Conservation (phyloP, 2,113 vertebrate species). For the Mormyrus iriodes region DNA sequence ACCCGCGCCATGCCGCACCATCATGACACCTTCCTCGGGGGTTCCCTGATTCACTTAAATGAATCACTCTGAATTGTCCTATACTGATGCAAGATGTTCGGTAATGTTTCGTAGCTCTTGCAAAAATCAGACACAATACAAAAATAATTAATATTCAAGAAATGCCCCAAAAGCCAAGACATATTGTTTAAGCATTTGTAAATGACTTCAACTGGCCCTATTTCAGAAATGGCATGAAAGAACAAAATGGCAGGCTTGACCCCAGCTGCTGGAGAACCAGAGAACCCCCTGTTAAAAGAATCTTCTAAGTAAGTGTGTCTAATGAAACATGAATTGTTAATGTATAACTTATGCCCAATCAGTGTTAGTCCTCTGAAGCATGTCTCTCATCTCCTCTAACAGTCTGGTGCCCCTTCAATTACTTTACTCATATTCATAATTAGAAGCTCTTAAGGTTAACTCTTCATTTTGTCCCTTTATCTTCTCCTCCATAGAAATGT, state of each 20-base stretch:
- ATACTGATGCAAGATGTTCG: background rate
- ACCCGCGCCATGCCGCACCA: too few species aligned
- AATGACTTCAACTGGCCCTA: background rate
- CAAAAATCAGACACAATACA: background rate
- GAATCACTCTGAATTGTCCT: background rate
- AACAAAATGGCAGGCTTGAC: background rate
- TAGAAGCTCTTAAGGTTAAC: conserved; percentile 85
- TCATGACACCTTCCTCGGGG: background rate
- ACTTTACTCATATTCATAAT: conserved; percentile 86
- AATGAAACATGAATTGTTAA: conserved; percentile 81
- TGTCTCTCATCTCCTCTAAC: conserved; percentile 66
- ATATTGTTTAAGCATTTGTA: background rate
- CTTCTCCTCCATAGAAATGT: conserved; percentile 72
- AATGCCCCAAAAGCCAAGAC: background rate
- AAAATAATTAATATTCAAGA: background rate
- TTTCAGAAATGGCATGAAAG: background rate
- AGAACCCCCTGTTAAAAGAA: background rate
- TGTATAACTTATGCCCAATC: conserved; percentile 82
- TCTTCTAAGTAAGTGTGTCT: conserved; percentile 33
- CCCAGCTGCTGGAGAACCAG: background rate
- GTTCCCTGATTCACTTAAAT: background rate
- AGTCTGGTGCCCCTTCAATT: conserved; percentile 73
- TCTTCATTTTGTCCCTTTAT: conserved; percentile 83
- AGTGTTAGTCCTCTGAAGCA: conserved; percentile 72
- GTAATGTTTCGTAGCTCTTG: background rate